Evolutionary conservation across 2,113 vertebrate genomes (phyloP).

Genomic region (Rhinolophus ferrumequinum): DNA sequence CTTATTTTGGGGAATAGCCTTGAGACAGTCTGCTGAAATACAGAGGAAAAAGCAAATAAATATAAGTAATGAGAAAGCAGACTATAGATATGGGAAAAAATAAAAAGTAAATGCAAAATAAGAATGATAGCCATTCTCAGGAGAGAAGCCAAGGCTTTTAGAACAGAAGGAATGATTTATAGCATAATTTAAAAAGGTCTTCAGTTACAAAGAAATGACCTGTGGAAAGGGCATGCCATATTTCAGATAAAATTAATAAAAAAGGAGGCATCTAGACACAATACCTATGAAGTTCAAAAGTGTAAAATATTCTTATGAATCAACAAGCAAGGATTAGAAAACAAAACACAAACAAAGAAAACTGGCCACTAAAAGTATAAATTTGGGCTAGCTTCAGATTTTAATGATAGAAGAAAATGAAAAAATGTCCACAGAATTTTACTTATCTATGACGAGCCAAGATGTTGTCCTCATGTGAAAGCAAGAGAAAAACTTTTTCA

Average conservation of each 20-base stretch:
- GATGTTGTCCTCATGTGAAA: background rate
- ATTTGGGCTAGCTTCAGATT: background rate
- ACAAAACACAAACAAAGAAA: background rate
- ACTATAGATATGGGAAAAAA: background rate
- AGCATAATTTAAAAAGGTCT: background rate
- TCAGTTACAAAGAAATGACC: background rate
- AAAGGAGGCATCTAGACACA: background rate
- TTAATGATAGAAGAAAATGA: slow-evolving; percentile 2
- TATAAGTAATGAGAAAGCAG: background rate
- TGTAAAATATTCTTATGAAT: background rate
- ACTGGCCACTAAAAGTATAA: background rate
- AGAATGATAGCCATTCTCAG: background rate
- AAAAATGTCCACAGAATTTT: background rate
- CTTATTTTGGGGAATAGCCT: background rate
- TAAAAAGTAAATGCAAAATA: background rate
- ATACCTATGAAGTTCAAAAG: slow-evolving; percentile 1
- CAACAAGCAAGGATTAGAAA: background rate
- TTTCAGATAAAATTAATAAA: background rate
- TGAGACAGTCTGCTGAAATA: background rate
- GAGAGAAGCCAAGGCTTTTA: background rate
- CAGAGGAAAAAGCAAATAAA: background rate
- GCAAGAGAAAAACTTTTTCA: background rate
- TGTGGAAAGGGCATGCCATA: background rate
- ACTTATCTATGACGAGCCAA: background rate
- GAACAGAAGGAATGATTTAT: background rate